Evolutionary conservation across 2,888 invertebrate genomes (phyloP).

Genomic region (Aromia moschata): DNA sequence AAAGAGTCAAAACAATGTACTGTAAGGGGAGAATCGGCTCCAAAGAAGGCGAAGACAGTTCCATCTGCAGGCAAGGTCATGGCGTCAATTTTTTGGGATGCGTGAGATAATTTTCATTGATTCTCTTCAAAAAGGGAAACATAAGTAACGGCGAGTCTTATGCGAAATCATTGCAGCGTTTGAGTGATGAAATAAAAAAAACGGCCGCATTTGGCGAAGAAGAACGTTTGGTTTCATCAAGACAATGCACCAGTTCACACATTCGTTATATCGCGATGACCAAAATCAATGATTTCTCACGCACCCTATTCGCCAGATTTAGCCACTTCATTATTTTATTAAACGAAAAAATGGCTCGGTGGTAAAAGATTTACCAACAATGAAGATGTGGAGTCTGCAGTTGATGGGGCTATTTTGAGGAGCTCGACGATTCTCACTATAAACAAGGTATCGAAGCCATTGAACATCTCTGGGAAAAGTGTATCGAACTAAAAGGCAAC

Average conservation of each 20-base stretch:
- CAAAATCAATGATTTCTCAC: too few relatives aligned
- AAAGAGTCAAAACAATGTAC: conserved; percentile 43
- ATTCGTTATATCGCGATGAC: not conserved
- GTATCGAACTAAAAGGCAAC: not conserved
- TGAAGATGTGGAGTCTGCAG: not conserved
- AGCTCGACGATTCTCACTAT: not conserved
- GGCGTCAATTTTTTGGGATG: not conserved
- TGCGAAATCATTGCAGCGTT: conserved; percentile 8
- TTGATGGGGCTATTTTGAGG: not conserved
- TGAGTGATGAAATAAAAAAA: not conserved
- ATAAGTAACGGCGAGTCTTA: conserved; percentile 26
- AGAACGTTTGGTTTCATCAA: not conserved
- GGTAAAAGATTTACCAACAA: not conserved
- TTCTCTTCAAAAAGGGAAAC: conserved; percentile 25
- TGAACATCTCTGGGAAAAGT: not conserved
- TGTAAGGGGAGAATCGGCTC: conserved; percentile 41
- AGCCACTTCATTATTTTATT: not conserved
- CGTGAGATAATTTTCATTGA: conserved; percentile 23
- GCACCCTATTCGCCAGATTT: too few relatives aligned
- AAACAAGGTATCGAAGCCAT: not conserved
- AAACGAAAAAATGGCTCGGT: not conserved
- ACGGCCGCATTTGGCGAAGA: not conserved
- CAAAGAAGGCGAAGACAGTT: conserved; percentile 39
- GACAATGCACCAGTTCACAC: not conserved
- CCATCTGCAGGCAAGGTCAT: conserved; percentile 41